Percentiles rank a stretch among this genome's conserved stretches.
phyloP scores from a whole-genome alignment of 2,113 vertebrate genomes.

The Sylvietta virens region DNA sequence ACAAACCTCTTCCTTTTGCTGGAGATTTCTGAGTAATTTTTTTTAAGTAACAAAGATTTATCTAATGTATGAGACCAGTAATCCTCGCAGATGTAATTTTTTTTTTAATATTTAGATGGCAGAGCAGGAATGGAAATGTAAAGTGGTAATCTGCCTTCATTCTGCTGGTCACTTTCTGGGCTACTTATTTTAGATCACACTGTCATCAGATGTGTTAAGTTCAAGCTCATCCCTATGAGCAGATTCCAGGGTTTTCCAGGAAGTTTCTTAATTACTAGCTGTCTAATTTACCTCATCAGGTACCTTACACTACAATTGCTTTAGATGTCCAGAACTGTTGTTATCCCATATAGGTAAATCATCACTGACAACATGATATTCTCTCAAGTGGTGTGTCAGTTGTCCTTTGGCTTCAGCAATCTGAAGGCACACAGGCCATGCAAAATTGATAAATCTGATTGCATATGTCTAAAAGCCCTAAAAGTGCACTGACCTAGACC shows the following conservation, averaged over 20 bases:
- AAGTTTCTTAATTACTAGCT: background rate
- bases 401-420: background rate
- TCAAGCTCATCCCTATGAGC: rapidly evolving
- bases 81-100: background rate
- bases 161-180: background rate
- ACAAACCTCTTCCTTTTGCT: background rate
- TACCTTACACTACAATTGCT: background rate
- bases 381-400: background rate
- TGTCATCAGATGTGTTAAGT: background rate
- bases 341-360: background rate
- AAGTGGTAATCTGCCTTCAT: background rate
- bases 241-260: background rate
- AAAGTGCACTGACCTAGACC: background rate
- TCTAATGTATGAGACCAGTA: background rate
- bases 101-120: background rate
- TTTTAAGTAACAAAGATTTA: background rate
- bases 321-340: background rate
- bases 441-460: background rate
- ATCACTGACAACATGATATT: background rate
- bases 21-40: background rate
- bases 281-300: background rate
- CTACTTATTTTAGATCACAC: background rate
- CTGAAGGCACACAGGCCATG: background rate
- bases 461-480: background rate
- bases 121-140: background rate